A percentile compares a stretch with the other conserved stretches of the same genome.
Conservation (phyloP, 2,888 invertebrate species). For the Ommatoiulus sabulosus region DNA sequence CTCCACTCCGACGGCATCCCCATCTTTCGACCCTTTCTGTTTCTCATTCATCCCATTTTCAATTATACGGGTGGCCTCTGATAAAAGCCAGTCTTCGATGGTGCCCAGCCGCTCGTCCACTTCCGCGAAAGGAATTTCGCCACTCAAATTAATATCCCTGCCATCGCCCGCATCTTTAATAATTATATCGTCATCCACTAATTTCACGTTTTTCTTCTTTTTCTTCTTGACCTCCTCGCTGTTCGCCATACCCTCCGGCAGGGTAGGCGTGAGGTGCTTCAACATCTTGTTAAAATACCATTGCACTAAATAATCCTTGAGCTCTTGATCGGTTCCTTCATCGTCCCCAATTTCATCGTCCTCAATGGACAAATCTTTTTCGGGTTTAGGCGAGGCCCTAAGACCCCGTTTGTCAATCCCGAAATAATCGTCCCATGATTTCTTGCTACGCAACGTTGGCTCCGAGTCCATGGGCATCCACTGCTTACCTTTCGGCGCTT, state of each 20-base stretch:
- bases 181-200: neutral
- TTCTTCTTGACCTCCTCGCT: neutral
- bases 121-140: conserved; percentile 17
- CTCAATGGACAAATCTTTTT: neutral
- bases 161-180: neutral
- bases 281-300: conserved; percentile 57
- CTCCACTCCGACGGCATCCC: neutral
- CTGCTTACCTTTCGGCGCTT: conserved; percentile 51
- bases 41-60: conserved; percentile 51
- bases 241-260: neutral
- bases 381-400: neutral
- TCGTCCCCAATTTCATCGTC: conserved; percentile 1
- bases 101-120: conserved; percentile 53
- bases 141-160: conserved; percentile 10
- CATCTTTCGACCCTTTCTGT: neutral
- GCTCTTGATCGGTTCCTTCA: neutral
- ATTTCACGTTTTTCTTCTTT: neutral
- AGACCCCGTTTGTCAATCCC: conserved; percentile 57
- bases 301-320: conserved; percentile 52
- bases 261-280: neutral
- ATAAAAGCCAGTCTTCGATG: conserved; percentile 52
- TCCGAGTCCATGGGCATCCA: conserved; percentile 54
- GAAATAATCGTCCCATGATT: conserved; percentile 58
- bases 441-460: conserved; percentile 57
- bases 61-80: conserved; percentile 38